A percentile compares a stretch with the other conserved stretches of the same genome.
Conservation (phyloP, 2,113 vertebrate genomes). For the Geococcyx californianus region DNA sequence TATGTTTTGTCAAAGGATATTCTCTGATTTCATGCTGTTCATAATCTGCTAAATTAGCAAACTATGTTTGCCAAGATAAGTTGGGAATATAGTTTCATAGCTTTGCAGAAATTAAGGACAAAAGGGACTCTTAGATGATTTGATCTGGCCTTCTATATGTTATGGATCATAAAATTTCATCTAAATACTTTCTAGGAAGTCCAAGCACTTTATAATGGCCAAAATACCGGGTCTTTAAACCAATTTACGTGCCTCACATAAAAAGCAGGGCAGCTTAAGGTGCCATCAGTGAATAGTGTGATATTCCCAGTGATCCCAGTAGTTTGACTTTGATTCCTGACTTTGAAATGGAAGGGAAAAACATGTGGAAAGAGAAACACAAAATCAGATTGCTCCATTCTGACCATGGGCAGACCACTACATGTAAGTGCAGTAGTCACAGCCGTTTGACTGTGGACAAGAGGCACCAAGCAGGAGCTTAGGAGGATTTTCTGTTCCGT, state of each 20-base stretch:
- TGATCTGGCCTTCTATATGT: neutral
- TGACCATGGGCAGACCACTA: neutral
- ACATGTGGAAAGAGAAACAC: neutral
- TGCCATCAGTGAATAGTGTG: neutral
- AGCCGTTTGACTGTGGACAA: neutral
- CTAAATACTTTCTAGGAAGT: neutral
- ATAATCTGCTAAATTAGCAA: conserved; percentile 1
- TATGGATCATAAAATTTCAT: conserved; percentile 27
- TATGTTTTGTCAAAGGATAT: conserved; percentile 35
- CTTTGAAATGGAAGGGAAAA: neutral
- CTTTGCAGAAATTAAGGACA: conserved; percentile 19
- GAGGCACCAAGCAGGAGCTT: neutral
- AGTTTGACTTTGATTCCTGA: neutral
- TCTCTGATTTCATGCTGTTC: conserved; percentile 7
- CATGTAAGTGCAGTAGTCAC: neutral
- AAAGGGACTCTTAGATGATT: neutral
- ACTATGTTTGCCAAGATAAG: conserved; percentile 1
- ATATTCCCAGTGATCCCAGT: neutral
- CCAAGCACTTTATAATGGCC: neutral
- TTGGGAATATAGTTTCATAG: conserved; percentile 6
- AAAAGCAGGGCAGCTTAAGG: neutral
- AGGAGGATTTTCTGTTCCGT: neutral
- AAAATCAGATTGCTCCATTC: neutral
- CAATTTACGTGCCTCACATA: neutral
- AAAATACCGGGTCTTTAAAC: neutral